Evolutionary conservation across 2,113 vertebrate genomes (phyloP).

Genomic region (Monopterus albus): DNA sequence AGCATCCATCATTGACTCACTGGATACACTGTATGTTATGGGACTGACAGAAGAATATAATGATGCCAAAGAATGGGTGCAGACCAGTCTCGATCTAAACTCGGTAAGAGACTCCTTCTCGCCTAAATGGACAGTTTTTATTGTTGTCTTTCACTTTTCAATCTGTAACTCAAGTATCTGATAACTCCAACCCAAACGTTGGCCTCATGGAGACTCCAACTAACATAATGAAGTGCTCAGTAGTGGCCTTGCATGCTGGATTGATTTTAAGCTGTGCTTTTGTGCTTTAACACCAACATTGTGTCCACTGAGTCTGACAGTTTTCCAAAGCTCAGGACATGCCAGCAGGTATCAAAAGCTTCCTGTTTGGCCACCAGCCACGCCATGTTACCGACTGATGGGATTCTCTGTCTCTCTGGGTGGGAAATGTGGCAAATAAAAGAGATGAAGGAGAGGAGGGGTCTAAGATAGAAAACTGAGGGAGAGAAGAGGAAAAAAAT

Average conservation of each 20-base stretch:
- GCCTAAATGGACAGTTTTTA: background rate
- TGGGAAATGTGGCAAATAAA: conserved; percentile 59
- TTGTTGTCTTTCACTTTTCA: background rate
- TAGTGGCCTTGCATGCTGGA: conserved; percentile 15
- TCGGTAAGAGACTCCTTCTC: conserved; percentile 84
- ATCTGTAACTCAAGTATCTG: background rate
- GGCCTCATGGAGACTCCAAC: background rate
- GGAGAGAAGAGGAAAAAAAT: conserved; percentile 17
- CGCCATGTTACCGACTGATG: conserved; percentile 42
- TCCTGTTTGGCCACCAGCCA: conserved; percentile 55
- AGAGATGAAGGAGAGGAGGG: conserved; percentile 6
- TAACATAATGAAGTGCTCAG: conserved; percentile 43
- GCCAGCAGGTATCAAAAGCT: conserved; percentile 54
- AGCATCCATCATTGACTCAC: conserved; percentile 93
- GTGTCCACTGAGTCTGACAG: conserved; percentile 49
- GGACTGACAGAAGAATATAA: conserved; percentile 93
- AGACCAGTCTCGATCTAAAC: conserved; percentile 91
- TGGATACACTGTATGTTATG: conserved; percentile 98
- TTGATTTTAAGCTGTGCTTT: conserved; percentile 56
- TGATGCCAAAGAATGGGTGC: conserved; percentile 94
- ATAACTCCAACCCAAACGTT: background rate
- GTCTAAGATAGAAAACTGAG: conserved; percentile 20
- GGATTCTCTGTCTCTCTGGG: conserved; percentile 45
- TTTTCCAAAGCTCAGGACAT: conserved; percentile 55
- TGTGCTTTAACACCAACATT: conserved; percentile 41